Percentiles rank a stretch among this genome's conserved stretches.
phyloP scores from a whole-genome alignment of 2,888 invertebrate genomes.

The Nemotelus nigrinus region DNA sequence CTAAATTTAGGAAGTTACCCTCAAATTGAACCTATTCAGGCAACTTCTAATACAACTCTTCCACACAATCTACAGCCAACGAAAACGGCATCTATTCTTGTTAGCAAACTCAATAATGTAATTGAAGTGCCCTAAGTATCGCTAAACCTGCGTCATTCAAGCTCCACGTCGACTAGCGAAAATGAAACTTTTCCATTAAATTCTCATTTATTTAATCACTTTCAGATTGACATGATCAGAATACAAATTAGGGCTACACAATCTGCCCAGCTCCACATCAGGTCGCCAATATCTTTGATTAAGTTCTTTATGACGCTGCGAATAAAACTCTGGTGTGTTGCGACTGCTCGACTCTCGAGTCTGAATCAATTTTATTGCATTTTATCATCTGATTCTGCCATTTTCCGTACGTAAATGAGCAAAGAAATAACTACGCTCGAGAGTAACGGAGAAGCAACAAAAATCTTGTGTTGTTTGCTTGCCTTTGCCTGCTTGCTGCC shows the following conservation, averaged over 20 bases:
- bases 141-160: no score
- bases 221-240: constrained; percentile 19
- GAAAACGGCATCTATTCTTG: no score
- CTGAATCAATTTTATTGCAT: constrained; percentile 13
- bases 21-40: no score
- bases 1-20: no score
- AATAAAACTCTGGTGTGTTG: not conserved
- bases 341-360: not conserved
- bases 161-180: not conserved
- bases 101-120: no score
- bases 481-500: not conserved
- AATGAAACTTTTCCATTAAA: constrained; percentile 17
- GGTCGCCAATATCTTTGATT: not conserved
- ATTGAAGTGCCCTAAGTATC: no score
- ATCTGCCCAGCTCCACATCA: not conserved
- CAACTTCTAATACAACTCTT: no score
- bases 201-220: constrained; percentile 24
- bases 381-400: constrained; percentile 12
- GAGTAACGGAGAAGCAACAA: not conserved
- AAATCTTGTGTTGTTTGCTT: not conserved
- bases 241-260: constrained; percentile 12
- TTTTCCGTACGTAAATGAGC: constrained; percentile 22
- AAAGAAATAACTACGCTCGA: not conserved
- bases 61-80: no score
- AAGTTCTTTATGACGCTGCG: not conserved